A percentile compares a stretch with the other conserved stretches of the same genome.
These are phyloP conservation scores for Actinia tenebrosa DNA, from an alignment of 64 coral and sea anemone species.

Conservation along the genomic window DNA sequence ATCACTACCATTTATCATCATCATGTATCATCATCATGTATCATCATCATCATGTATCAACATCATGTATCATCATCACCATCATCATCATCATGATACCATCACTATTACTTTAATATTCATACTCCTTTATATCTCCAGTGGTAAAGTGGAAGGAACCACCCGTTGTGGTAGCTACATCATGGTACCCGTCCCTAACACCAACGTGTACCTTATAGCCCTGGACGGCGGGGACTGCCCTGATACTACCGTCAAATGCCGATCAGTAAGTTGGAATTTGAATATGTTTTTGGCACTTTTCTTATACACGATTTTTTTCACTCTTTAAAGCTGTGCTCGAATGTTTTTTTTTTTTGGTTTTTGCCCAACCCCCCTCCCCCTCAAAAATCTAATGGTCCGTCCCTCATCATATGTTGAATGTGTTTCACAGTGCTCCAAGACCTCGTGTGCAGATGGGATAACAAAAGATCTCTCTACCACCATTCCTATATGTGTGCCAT, in stretches of 20 bases:
- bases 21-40: background rate
- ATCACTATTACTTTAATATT: background rate
- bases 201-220: slow-evolving; percentile 55
- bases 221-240: slow-evolving; percentile 49
- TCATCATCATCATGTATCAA: background rate
- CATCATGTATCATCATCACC: background rate
- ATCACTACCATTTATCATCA: background rate
- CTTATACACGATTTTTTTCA: no score
- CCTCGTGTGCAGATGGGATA: slow-evolving; percentile 45
- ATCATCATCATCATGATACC: background rate
- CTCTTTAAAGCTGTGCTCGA: no score
- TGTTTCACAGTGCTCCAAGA: slow-evolving; percentile 42
- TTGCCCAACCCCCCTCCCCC: no score
- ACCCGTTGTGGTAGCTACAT: slow-evolving; percentile 34
- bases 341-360: no score
- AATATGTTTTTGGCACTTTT: no score
- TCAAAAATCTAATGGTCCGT: no score
- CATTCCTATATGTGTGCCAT: slow-evolving; percentile 40
- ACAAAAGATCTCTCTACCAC: slow-evolving; percentile 31
- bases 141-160: slow-evolving; percentile 38
- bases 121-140: background rate
- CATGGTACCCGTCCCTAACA: slow-evolving; percentile 55
- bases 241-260: slow-evolving; percentile 42
- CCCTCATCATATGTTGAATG: background rate
- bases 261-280: slow-evolving; percentile 30